phyloP scores from a whole-genome alignment of 2,797 vertebrate species.

The Ctenochaetus hawaiiensis region DNA sequence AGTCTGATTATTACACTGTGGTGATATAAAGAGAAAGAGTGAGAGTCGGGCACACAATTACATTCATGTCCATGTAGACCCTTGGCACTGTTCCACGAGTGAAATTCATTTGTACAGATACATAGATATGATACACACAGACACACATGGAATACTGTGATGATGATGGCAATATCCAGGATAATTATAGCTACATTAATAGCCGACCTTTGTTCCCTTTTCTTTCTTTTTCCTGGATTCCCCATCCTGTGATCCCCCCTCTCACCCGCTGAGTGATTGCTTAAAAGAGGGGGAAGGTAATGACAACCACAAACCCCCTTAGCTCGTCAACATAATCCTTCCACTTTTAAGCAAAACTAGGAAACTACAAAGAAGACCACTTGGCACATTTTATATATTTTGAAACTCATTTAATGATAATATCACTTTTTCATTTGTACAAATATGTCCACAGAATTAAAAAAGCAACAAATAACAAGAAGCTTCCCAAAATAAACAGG shows the following conservation, averaged over 20 bases:
- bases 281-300: constrained; percentile 37
- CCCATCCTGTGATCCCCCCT: constrained; percentile 10
- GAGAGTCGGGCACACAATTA: neutral
- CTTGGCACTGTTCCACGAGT: neutral
- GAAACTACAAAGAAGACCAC: constrained; percentile 13
- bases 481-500: constrained; percentile 93
- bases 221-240: constrained; percentile 15
- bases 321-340: constrained; percentile 23
- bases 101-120: constrained; percentile 3
- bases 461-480: constrained; percentile 56
- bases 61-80: neutral
- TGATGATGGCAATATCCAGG: neutral
- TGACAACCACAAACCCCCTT: constrained; percentile 1
- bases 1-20: neutral
- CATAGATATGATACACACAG: neutral
- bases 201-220: constrained; percentile 10
- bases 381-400: constrained; percentile 13
- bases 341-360: constrained; percentile 14
- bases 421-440: constrained; percentile 77
- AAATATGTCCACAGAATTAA: constrained; percentile 78
- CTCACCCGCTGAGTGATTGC: constrained; percentile 22
- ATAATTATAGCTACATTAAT: constrained; percentile 4
- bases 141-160: neutral
- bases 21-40: neutral
- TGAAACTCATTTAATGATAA: constrained; percentile 80